Conservation (phyloP, 2,888 invertebrate species). For the Calephelis perditalis region DNA sequence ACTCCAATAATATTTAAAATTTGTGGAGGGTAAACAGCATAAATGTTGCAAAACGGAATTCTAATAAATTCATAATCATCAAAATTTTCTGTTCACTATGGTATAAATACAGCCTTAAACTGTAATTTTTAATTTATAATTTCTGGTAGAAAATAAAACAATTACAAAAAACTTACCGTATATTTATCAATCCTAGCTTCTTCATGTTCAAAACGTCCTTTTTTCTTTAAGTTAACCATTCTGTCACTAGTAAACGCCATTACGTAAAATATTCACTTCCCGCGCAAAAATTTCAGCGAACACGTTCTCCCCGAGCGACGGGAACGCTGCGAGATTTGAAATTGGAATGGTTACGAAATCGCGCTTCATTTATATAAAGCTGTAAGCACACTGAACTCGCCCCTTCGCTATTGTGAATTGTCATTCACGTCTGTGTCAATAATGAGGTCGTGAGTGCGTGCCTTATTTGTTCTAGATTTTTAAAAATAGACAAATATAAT, state of each 20-base stretch:
- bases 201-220: constrained; percentile 60
- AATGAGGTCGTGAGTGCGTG: constrained; percentile 16
- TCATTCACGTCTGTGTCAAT: constrained; percentile 48
- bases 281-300: constrained; percentile 56
- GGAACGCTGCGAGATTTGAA: constrained; percentile 69
- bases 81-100: no score
- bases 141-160: neutral
- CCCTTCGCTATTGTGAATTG: constrained; percentile 56
- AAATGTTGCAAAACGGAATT: no score
- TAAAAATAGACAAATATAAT: no score
- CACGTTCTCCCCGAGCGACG: constrained; percentile 48
- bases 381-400: constrained; percentile 46
- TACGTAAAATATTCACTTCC: constrained; percentile 46
- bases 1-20: no score
- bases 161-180: constrained; percentile 53
- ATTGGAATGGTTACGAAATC: constrained; percentile 68
- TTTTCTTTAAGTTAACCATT: constrained; percentile 60
- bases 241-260: constrained; percentile 70
- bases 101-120: no score
- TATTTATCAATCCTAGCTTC: constrained; percentile 67
- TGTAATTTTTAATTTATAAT: neutral
- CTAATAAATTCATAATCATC: no score
- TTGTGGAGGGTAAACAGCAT: no score
- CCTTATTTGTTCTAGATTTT: no score
- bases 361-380: constrained; percentile 70